Base-by-base conservation (phyloP, 2,113 vertebrate species). In the Istiophorus platypterus region DNA sequence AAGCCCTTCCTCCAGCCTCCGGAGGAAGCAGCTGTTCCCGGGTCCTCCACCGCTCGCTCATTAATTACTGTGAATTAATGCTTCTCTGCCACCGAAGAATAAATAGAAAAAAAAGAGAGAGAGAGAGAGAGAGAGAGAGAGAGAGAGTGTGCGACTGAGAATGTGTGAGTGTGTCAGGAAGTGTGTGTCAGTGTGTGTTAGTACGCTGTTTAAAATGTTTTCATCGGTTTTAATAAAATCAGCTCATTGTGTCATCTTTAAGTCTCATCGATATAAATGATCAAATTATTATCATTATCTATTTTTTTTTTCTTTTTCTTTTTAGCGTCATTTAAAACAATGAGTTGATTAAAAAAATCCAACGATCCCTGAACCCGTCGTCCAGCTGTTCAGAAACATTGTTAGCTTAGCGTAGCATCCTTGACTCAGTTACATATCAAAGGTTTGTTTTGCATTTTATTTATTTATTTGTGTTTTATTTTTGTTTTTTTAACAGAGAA, bases 41-140 rank as follows among this genome's bases (percentile, higher is more conserved):
- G 86, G 83, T 85, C 88, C 85, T 89, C 87, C 85, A 88, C 87
- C 86, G 85, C 88, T 92, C 88, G 86, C 91, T 94, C 91, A 93
- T 93, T 94, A 92, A 94, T 93, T 93, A 93, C 91, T 81, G 49
- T 73, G 90, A 92, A 93, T 92, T 93, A 91, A 93, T 92, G 93
- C 88, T 90, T 89, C 88, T 88, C 87, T 89, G 87, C 90, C 72
- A 59, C 77, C 42, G 67, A 82, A n/a, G 87, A 81, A 92, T 93
- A 92, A 92, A 91, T 90, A 92, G 88, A 86, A 88, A 90, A 89
- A 90, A n/a, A n/a, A n/a, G n/a, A n/a, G n/a, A n/a, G n/a, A n/a
- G n/a, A n/a, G n/a, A n/a, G n/a, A n/a, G n/a, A n/a, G n/a, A n/a
- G n/a, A n/a, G n/a, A n/a, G n/a, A n/a, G n/a, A n/a, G n/a, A n/a